Conservation (phyloP, 2,797 vertebrate genomes). For the Distichodus sexfasciatus region DNA sequence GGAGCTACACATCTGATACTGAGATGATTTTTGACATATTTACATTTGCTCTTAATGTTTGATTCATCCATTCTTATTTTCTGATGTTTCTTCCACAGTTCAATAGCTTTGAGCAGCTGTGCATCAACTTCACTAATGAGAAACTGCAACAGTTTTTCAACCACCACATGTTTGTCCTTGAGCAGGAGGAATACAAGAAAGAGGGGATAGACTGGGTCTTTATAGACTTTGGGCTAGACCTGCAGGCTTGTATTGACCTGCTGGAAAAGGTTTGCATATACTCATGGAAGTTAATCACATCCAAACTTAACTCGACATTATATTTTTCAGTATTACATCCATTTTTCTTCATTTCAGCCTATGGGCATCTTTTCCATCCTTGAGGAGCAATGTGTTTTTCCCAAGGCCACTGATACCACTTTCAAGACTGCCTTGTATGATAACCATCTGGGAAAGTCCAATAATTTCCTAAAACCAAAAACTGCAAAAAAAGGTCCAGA, state of each 20-base stretch:
- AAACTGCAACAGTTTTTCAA: conserved; percentile 74
- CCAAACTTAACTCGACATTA: neutral
- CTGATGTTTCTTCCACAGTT: conserved; percentile 51
- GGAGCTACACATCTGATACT: no score
- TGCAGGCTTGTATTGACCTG: conserved; percentile 75
- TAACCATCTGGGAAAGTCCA: conserved; percentile 68
- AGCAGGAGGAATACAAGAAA: conserved; percentile 74
- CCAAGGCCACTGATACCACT: conserved; percentile 66
- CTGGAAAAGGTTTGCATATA: conserved; percentile 68
- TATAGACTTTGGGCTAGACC: conserved; percentile 74
- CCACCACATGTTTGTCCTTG: conserved; percentile 74
- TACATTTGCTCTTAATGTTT: no score
- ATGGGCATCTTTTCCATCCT: conserved; percentile 76
- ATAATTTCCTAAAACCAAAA: conserved; percentile 68
- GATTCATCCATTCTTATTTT: neutral
- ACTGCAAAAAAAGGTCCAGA: conserved; percentile 64
- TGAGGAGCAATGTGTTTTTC: conserved; percentile 71
- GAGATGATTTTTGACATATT: no score
- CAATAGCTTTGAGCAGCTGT: conserved; percentile 70
- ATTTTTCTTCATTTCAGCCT: conserved; percentile 50
- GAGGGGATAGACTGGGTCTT: conserved; percentile 73
- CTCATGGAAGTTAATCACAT: neutral
- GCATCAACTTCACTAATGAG: conserved; percentile 72
- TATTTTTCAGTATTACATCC: neutral
- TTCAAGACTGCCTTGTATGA: conserved; percentile 67